Conservation (phyloP, 2,888 invertebrate species). For the Harpalus rubripes region DNA sequence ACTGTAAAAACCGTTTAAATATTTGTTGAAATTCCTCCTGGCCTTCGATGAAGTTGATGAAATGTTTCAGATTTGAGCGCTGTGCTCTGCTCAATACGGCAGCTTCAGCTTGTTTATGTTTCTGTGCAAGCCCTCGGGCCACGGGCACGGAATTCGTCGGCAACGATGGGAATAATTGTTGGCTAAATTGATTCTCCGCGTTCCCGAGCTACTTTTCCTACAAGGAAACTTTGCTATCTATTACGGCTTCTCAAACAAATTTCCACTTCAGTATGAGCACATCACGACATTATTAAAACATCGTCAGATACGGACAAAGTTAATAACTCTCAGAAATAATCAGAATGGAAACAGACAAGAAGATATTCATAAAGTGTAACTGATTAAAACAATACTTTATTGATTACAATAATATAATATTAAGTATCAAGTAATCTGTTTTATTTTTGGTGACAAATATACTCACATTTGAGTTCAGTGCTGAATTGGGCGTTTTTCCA, state of each 20-base stretch:
- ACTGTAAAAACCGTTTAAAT: not conserved
- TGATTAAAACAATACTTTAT: too few species aligned
- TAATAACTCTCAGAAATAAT: constrained; percentile 18
- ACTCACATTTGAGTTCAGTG: not conserved
- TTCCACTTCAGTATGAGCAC: constrained; percentile 25
- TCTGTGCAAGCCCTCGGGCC: constrained; percentile 19
- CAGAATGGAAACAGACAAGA: too few species aligned
- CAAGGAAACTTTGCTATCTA: constrained; percentile 40
- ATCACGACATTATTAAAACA: constrained; percentile 39
- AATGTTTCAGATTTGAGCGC: constrained; percentile 62
- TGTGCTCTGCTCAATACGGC: constrained; percentile 28
- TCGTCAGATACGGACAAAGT: not conserved
- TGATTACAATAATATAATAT: too few species aligned
- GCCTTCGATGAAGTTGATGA: constrained; percentile 56
- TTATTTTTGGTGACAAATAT: not conserved
- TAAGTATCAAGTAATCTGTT: too few species aligned
- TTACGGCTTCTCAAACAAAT: constrained; percentile 27
- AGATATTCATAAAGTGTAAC: too few species aligned
- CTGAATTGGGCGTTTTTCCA: not conserved
- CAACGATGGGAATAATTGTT: constrained; percentile 62
- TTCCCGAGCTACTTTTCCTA: constrained; percentile 43
- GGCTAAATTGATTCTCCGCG: constrained; percentile 60
- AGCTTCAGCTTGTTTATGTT: constrained; percentile 44
- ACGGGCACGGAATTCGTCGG: constrained; percentile 51
- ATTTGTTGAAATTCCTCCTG: not conserved